phyloP scores from a whole-genome alignment of 2,888 invertebrate genomes.

The Schizotus pectinicornis region DNA sequence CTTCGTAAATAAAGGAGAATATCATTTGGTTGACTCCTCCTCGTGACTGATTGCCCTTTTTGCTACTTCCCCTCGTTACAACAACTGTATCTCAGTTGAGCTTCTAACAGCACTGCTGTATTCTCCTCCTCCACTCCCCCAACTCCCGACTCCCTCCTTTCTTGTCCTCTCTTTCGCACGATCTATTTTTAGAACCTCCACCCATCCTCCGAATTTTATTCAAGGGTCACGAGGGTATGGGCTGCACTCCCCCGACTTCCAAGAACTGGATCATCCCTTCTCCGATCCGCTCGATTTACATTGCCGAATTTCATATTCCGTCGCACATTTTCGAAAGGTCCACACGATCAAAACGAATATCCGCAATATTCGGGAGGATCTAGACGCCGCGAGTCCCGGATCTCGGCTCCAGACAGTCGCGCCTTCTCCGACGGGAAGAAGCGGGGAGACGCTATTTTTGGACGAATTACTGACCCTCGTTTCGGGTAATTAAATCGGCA shows the following conservation, averaged over 20 bases:
- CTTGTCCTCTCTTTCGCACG: slow-evolving; percentile 14
- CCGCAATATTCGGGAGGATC: no score
- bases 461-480: no score
- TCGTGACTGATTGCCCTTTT: no score
- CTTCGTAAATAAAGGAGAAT: no score
- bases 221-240: slow-evolving; percentile 23
- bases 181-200: slow-evolving; percentile 33
- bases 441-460: background rate
- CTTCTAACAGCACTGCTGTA: background rate
- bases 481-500: no score
- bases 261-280: slow-evolving; percentile 17
- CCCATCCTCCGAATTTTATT: slow-evolving; percentile 30
- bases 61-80: no score
- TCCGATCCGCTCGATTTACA: background rate
- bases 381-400: no score
- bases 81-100: no score
- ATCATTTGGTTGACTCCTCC: no score
- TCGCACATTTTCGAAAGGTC: background rate
- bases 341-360: no score
- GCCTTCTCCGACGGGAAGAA: background rate
- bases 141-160: background rate
- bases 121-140: slow-evolving; percentile 1
- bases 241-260: slow-evolving; percentile 10
- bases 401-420: slow-evolving; percentile 7
- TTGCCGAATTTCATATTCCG: background rate